Percentiles rank a stretch among this genome's conserved stretches.
These are phyloP conservation scores for Watsonalla cultraria DNA, from an alignment of 2,888 invertebrate genomes.

Conservation along the genomic window DNA sequence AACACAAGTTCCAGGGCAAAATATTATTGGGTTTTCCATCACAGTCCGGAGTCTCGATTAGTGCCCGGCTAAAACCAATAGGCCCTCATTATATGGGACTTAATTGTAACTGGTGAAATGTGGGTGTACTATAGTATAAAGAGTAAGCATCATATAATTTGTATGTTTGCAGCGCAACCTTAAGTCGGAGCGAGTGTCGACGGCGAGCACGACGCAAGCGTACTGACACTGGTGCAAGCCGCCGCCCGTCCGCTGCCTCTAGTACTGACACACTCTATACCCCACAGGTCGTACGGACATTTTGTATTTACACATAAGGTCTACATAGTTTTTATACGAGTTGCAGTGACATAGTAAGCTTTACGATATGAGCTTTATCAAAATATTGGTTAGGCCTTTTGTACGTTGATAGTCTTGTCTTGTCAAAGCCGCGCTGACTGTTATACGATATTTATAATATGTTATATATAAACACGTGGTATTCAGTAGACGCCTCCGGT, in stretches of 20 bases:
- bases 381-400: conserved; percentile 25
- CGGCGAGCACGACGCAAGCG: conserved; percentile 71
- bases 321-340: conserved; percentile 39
- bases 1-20: too few species aligned
- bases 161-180: conserved; percentile 53
- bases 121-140: too few species aligned
- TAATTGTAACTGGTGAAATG: too few species aligned
- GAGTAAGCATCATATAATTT: too few species aligned
- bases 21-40: too few species aligned
- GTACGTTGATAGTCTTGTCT: conserved; percentile 19
- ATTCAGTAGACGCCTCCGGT: conserved; percentile 8
- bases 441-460: conserved; percentile 31
- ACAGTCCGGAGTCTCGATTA: too few species aligned
- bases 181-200: conserved; percentile 62
- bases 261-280: conserved; percentile 36
- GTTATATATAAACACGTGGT: conserved; percentile 5
- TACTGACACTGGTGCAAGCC: conserved; percentile 64
- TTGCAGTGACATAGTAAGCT: conserved; percentile 39
- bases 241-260: conserved; percentile 62
- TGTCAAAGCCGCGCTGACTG: conserved; percentile 46
- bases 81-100: too few species aligned
- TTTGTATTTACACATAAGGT: conserved; percentile 30
- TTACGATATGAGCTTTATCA: conserved; percentile 35
- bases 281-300: conserved; percentile 34
- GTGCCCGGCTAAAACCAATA: too few species aligned